Evolutionary conservation across 2,888 invertebrate species (phyloP), one percentile per base, ranked within the genome.

Genomic region (Drosophila paramelanica): DNA sequence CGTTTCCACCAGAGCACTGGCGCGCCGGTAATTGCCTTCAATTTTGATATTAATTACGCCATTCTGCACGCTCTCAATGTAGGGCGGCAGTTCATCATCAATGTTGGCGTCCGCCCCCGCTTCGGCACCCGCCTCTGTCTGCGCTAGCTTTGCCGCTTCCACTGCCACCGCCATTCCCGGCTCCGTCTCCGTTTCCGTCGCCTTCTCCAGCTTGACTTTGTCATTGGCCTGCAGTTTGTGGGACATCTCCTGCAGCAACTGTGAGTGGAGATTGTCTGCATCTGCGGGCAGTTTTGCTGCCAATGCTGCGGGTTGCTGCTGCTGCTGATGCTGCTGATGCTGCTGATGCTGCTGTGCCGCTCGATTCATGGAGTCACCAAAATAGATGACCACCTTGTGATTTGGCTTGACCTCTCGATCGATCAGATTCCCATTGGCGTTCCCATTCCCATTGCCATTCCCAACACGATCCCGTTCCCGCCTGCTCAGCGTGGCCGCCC

Each of bases 351-450:
- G 81, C 27, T 47, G 49, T 50, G 67, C 67, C 41, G 71, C 67
- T 57, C 83, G 83, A 60, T 90, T 89, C 39, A 94, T 94, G 3
- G 95, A 94, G 88, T 95, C 95, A 36, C 95, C 95, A 77, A 95
- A 95, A 90, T 95, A 95, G 81, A 95, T 95, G 50, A 95, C 95
- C n/a, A 95, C 95, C 92, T 95, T 95, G 88, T 95, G 95, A 78
- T 91, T 91, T 60, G 90, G 83, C 58, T 89, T 91, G 61, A 79
- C 75, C 77, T 71, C 72, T 57, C 60, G 66, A 80, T 79, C 72
- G 46, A 60, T 49, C 41, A 61, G 76, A 70, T 74, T 67, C 64
- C 43, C 72, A 46, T 59, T 77, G 23, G 42, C 69, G 55, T 67
- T 61, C 3, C 42, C 50, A 64, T 93, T 93, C 73, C 92, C 92